Evolutionary conservation across 2,113 vertebrate genomes (phyloP), one percentile per base, ranked within the genome.

Genomic region (Pollachius pollachius): DNA sequence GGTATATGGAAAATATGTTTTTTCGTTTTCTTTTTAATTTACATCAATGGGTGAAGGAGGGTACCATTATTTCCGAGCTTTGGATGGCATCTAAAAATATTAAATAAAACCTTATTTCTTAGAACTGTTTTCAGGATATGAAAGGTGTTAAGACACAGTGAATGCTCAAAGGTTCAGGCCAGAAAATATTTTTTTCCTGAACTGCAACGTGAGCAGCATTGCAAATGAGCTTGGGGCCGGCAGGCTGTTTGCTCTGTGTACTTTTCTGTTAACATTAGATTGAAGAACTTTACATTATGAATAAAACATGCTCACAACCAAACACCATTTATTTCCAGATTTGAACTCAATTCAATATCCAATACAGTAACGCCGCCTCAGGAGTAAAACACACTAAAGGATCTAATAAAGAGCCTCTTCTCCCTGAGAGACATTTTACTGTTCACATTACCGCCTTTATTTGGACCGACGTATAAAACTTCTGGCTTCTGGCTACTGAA

Each of bases 281-380:
- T 67, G 63, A 74, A 58, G 6, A 75, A 68, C 64, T 68, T 70
- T 30, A 41, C 18, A 69, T 6, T 64, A 16, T 85, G 76, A 86
- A 85, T 88, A 84, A 86, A 84, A 75, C 76, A 85, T 82, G 60
- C 15, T 41, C n/a, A 62, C 57, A 57, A 17, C 54, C 54, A 57
- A 17, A 57, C n/a, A 48, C 54, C 34, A 21, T 77, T 77, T 66
- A 77, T 48, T 58, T 58, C 68, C 67, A 78, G 66, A 60, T 37
- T 64, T n/a, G 54, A n/a, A 27, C 62, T 64, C 34, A 76, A 67
- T 74, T 71, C 37, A 70, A 62, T 19, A 69, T 70, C 18, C 63
- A 65, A 34, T 48, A 59, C 19, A 18, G 61, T 68, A 56, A 77
- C 68, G 64, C 58, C 67, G 69, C 77, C 57, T 68, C 62, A 68